A percentile compares a stretch with the other conserved stretches of the same genome.
Evolutionary conservation across 1,140 invertebrate species (phyloP).

Genomic region (Leucophenga varia): DNA sequence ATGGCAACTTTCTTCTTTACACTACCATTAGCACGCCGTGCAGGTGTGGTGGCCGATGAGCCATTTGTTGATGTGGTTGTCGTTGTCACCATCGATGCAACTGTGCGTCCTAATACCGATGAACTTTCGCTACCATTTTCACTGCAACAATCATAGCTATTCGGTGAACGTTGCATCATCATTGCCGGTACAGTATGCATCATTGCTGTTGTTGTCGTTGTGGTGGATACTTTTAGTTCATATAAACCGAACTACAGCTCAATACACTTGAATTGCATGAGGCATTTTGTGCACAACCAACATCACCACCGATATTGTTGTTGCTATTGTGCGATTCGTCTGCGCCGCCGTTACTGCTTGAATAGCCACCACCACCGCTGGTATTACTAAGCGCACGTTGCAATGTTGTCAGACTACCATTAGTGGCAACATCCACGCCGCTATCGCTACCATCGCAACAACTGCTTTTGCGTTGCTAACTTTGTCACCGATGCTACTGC

Average conservation of each 20-base stretch:
- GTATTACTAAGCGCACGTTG: conserved; percentile 60
- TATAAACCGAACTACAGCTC: conserved; percentile 68
- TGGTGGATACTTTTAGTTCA: conserved; percentile 58
- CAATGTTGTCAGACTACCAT: conserved; percentile 41
- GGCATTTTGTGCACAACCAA: no score
- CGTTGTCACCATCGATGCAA: background rate
- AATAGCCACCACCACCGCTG: conserved; percentile 65
- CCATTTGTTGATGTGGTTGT: no score
- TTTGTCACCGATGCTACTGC: conserved; percentile 6
- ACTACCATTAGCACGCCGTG: conserved; percentile 22
- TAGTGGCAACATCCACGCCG: conserved; percentile 70
- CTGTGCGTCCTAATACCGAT: conserved; percentile 61
- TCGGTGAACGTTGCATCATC: conserved; percentile 24
- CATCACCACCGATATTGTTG: conserved; percentile 56
- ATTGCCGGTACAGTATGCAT: conserved; percentile 27
- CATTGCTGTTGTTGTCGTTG: conserved; percentile 28
- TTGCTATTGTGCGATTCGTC: conserved; percentile 34
- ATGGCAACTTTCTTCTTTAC: conserved; percentile 52
- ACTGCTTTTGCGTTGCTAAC: conserved; percentile 14
- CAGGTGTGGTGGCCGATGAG: conserved; percentile 28
- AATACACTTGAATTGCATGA: conserved; percentile 76
- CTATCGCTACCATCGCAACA: conserved; percentile 72
- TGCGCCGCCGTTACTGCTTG: conserved; percentile 63
- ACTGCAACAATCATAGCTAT: conserved; percentile 62
- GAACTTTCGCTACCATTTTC: conserved; percentile 76